Evolutionary conservation across 2,797 vertebrate genomes (phyloP), one percentile per base, ranked within the genome.

Genomic region (Myotis pilosus): DNA sequence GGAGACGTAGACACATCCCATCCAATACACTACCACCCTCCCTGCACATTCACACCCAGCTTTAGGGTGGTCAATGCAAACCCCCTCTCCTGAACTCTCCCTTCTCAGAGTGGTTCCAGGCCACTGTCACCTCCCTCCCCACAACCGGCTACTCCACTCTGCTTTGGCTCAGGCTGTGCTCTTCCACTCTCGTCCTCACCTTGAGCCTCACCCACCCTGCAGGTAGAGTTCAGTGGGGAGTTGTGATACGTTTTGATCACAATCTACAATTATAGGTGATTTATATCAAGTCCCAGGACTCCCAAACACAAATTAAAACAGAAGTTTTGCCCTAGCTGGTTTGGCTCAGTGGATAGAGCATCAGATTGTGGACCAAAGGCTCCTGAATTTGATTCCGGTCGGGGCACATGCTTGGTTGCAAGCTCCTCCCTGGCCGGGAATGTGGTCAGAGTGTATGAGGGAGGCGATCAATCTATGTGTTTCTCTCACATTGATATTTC

Each of bases 141-240:
- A 7, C 3, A 0, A 30, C 8, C 8, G 15, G 6, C 16, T 3
- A 33, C 15, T 53, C 17, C 8, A 4, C 36, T 44, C 57, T 12
- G 11, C 64, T 2, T 4, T 8, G 33, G 25, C 38, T 49, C 68
- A 3, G 57, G 25, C n/a, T 12, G 12, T 6, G 11, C 16, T 38
- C 41, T 16, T 55, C 74, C 28, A 1, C 19, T n/a, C 3, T n/a
- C 13, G 2, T 9, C 30, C 1, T 16, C 33, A 15, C 6, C 33
- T 57, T 11, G 62, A 28, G 1, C 6, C 28, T 17, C n/a, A 5
- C 19, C 1, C 1, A 4, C 33, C 44, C 10, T 20, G 8, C 44
- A 15, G 36, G 47, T 68, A 57, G 38, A 19, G 7, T 47, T 53
- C 25, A n/a, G 23, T 6, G 28, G 74, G n/a, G 25, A 71, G 5